A percentile compares a stretch with the other conserved stretches of the same genome.
phyloP scores from a whole-genome alignment of 2,888 invertebrate species.

The Augochlorella aurata region DNA sequence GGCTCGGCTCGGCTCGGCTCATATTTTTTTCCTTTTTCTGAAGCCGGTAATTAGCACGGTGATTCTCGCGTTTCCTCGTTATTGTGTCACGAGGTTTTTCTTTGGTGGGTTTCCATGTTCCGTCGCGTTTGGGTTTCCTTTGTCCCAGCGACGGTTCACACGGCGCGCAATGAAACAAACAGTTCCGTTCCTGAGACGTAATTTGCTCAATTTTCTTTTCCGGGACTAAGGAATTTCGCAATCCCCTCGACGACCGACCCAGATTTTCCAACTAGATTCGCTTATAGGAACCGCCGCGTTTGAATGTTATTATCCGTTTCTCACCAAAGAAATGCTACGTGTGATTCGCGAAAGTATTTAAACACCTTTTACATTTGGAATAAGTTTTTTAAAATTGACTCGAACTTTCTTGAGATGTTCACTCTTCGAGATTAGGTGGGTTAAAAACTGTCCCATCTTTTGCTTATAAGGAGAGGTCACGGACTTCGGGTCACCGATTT shows the following conservation, averaged over 20 bases:
- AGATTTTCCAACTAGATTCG: neutral
- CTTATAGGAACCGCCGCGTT: neutral
- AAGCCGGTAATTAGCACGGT: slow-evolving; percentile 56
- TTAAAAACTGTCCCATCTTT: no score
- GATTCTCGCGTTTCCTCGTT: slow-evolving; percentile 60
- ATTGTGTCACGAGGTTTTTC: slow-evolving; percentile 53
- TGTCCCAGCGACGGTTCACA: slow-evolving; percentile 51
- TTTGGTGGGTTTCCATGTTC: slow-evolving; percentile 16
- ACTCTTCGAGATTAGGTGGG: no score
- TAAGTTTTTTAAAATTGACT: no score
- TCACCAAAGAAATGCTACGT: no score
- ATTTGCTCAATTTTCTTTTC: slow-evolving; percentile 32
- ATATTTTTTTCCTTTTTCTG: neutral
- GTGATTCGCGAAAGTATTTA: no score
- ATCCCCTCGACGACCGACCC: neutral
- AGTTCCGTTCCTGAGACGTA: slow-evolving; percentile 44
- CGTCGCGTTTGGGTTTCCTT: slow-evolving; percentile 24
- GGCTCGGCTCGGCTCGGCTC: neutral
- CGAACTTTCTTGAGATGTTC: no score
- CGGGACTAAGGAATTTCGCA: neutral
- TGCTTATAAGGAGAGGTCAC: no score
- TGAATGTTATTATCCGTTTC: neutral
- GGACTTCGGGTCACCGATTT: no score
- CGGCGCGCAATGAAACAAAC: slow-evolving; percentile 44
- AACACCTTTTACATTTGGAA: no score